Evolutionary conservation across 2,113 vertebrate genomes (phyloP), one percentile per base, ranked within the genome.

Genomic region (Odontophorus gujanensis): DNA sequence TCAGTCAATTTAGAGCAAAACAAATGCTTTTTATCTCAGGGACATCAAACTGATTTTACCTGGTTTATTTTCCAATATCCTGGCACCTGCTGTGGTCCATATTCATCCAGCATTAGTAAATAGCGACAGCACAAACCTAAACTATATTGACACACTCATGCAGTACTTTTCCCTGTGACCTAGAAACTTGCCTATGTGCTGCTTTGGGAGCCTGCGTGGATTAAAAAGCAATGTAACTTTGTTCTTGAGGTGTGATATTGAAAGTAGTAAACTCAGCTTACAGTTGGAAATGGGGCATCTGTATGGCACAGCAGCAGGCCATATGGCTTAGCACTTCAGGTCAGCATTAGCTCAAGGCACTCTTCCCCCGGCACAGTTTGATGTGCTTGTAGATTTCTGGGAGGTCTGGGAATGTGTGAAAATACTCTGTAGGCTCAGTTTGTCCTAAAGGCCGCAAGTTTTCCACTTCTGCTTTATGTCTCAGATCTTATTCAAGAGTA

Each of bases 301-400:
- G 68, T 63, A 86, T 75, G 88, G 85, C 80, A 78, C 61, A 95
- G 82, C 82, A 94, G 85, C 57, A 88, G 85, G 90, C 85, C 88
- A 75, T 81, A 86, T 17, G 55, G 82, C 76, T 88, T 68, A 88
- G 65, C 38, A 24, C 57, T 92, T 90, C 4, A 25, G 88, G 95
- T 86, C 95, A 84, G 68, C 61, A 17, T 81, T 84, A 95, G 88
- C 90, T 92, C 55, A 90, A 65, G 89, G 72, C 4, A 0, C 9
- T 95, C 79, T 91, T 89, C 76, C 42, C 43, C 38, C 47, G 78
- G 48, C 61, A 63, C 18, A 48, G 72, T 67, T 74, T 77, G 87
- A 81, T 68, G 65, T 86, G 59, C 28, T 75, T 88, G 73, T 92
- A 81, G 72, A 36, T 92, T 94, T 95, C 80, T 85, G 51, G 61